Conservation (phyloP, 2,113 vertebrate species). For the Ramphastos sulfuratus region DNA sequence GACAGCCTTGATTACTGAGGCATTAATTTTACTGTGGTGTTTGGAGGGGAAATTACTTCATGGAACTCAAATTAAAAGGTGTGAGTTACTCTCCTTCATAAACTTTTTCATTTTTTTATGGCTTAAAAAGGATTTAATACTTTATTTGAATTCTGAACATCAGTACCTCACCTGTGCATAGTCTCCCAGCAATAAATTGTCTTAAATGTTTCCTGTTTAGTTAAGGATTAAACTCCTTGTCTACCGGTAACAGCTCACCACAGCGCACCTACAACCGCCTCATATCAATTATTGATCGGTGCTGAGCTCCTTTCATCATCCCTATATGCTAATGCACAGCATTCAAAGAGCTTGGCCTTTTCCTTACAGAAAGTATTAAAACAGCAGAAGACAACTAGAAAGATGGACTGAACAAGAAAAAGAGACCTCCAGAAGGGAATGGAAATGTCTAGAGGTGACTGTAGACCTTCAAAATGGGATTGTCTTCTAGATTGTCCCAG, state of each 20-base stretch:
- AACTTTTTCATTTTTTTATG: conserved; percentile 11
- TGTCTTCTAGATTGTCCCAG: neutral
- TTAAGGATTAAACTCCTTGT: conserved; percentile 19
- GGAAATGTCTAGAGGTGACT: neutral
- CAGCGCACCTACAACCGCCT: neutral
- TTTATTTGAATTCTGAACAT: neutral
- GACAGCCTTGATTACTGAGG: neutral
- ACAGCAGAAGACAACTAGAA: neutral
- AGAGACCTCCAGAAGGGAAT: neutral
- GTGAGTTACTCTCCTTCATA: neutral
- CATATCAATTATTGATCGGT: conserved; percentile 26
- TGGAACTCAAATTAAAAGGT: neutral
- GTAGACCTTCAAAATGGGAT: rapidly evolving
- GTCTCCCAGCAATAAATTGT: conserved; percentile 26
- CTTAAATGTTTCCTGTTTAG: conserved; percentile 35
- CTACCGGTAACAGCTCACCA: conserved; percentile 6
- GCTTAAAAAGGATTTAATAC: conserved; percentile 28
- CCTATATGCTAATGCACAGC: conserved; percentile 22
- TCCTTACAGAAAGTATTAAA: conserved; percentile 8
- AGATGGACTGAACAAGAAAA: neutral
- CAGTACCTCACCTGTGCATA: neutral
- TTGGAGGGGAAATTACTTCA: neutral
- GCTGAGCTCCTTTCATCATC: conserved; percentile 3
- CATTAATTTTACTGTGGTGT: neutral
- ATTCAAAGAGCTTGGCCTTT: neutral